phyloP scores from a whole-genome alignment of 2,888 invertebrate species.

The Sinelater perroti region DNA sequence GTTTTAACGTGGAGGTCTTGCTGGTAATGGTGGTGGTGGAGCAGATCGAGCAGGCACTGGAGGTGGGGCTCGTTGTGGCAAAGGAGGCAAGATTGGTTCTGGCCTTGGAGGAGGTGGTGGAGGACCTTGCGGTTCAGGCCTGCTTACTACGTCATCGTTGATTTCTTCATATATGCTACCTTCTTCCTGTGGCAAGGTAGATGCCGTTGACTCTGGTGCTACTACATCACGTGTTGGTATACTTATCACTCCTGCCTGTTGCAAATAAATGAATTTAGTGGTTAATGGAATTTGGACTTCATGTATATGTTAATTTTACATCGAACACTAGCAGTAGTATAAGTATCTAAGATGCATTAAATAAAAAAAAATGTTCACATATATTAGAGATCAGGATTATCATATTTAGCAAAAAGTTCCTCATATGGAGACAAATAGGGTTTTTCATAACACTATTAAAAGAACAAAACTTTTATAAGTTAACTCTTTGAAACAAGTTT shows the following conservation, averaged over 20 bases:
- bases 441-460: no score
- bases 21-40: conserved; percentile 74
- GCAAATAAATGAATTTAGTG: no score
- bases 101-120: conserved; percentile 66
- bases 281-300: conserved; percentile 6
- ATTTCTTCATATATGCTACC: conserved; percentile 68
- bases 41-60: conserved; percentile 66
- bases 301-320: no score
- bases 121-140: conserved; percentile 68
- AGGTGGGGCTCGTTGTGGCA: conserved; percentile 64
- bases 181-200: conserved; percentile 50
- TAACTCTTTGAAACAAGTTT: no score
- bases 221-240: conserved; percentile 54
- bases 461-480: no score
- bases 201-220: conserved; percentile 47
- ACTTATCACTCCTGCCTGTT: conserved; percentile 66
- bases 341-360: no score
- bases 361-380: not conserved
- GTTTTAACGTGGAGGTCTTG: conserved; percentile 66
- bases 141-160: conserved; percentile 59
- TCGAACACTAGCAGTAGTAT: no score
- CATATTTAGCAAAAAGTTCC: no score
- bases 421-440: no score
- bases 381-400: no score
- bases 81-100: conserved; percentile 67